Evolutionary conservation across 2,888 invertebrate species (phyloP), one percentile per base, ranked within the genome.

Genomic region (Mimumesa dahlbomi): DNA sequence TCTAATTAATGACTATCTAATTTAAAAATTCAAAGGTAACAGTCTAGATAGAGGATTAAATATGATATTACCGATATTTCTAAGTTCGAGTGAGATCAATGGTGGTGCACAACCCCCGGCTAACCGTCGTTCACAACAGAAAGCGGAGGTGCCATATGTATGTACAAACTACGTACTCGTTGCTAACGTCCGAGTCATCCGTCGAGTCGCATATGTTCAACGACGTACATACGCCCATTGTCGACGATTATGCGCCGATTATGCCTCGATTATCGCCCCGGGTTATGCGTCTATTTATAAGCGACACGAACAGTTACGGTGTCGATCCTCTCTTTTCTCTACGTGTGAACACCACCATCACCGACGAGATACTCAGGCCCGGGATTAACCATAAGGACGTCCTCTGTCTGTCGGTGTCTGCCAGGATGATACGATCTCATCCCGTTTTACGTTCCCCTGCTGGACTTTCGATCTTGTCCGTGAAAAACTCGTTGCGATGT

Each of bases 111-210:
- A 6, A 29, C 9, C 29, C 9, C 9, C 9, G 9, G 9, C 29
- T 2, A 9, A 1, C 29, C 6, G 29, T 2, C 29, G 29, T 29
- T 29, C 9, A 29, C 1, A 29, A n/a, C n/a, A n/a, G n/a, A 53
- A 9, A 22, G 38, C 18, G 4, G 13, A 31, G n/a, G 52, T 29
- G 42, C 22, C 43, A 73, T 79, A n/a, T n/a, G n/a, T n/a, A n/a
- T n/a, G n/a, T n/a, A n/a, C n/a, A n/a, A n/a, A n/a, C n/a, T n/a
- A 76, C 79, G 63, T 78, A 78, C 78, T 50, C 71, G 58, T 72
- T 75, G 42, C 63, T 74, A 22, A 56, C 52, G 38, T n/a, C 31
- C 57, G 54, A 56, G 42, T 79, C 72, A 4, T 79, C 79, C 69
- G 64, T 38, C 38, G 79, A 71, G 40, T 79, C 75, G 69, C 79